These are phyloP conservation scores for Branchipolynoe longqiensis DNA, from an alignment of 2,888 invertebrate species.

Conservation along the genomic window DNA sequence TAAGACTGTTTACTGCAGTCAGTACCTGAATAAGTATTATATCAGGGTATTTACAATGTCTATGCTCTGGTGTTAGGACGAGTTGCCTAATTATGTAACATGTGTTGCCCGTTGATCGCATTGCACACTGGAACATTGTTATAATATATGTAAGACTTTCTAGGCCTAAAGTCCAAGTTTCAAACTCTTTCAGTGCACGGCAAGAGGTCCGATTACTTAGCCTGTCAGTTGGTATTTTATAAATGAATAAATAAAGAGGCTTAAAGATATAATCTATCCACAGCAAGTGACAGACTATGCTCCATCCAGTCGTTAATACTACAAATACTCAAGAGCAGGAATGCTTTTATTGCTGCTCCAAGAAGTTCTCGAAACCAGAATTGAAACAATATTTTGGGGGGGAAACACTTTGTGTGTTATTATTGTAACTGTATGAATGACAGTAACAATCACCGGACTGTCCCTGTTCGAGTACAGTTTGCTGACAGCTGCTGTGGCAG, in stretches of 20 bases:
- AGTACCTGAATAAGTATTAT: neutral
- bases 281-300: too few species aligned
- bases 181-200: neutral
- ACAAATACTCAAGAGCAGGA: too few species aligned
- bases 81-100: conserved; percentile 37
- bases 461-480: too few species aligned
- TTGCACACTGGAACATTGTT: neutral
- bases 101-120: conserved; percentile 12
- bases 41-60: conserved; percentile 11
- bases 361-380: too few species aligned
- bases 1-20: neutral
- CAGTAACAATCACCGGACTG: too few species aligned
- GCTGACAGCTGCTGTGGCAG: too few species aligned
- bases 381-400: too few species aligned
- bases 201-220: neutral
- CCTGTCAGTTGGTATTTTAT: neutral
- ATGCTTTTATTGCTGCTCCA: too few species aligned
- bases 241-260: neutral
- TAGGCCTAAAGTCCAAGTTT: neutral
- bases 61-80: neutral
- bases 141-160: neutral
- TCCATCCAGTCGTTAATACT: neutral
- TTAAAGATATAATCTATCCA: neutral
- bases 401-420: too few species aligned
- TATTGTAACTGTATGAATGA: too few species aligned